Evolutionary conservation across 2,888 invertebrate species (phyloP), one percentile per base, ranked within the genome.

Genomic region (Temnothorax unifasciatus): DNA sequence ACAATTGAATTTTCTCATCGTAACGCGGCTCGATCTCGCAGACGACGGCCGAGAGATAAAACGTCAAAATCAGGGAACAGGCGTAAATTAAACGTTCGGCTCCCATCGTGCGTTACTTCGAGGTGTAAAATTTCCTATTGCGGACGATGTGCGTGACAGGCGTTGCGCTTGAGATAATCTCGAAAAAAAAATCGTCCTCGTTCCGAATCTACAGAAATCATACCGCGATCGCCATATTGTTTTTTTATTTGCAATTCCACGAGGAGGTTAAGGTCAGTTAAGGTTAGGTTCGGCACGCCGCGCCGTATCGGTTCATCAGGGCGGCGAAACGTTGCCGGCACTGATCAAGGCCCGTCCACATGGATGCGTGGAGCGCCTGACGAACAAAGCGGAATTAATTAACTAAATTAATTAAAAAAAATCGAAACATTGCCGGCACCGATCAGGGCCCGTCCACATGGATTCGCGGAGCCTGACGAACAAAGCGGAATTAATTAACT

Each of bases 21-120:
- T 88, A 88, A 52, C 66, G 85, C 8, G 85, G 84, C 13, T 88
- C 87, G n/a, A 54, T 87, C 50, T 89, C 88, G 11, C 82, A 71
- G 9, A 34, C 1, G 5, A 81, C 79, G n/a, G 8, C 8, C 25
- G 79, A 81, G 1, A 73, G 13, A 0, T 18, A 73, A 38, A 44
- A 29, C 2, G 47, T 34, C 8, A 73, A 59, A 73, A 73, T 59
- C 8, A 73, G 3, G 1, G 34, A 25, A 13, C 34, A 73, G n/a
- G 1, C 5, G 1, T 50, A 81, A 73, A 81, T 59, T 54, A 73
- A 73, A 38, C 38, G 59, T 25, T 59, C 8, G 11, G 15, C 18
- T n/a, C n/a, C 47, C 79, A 81, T 81, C 8, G 21, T 57, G 18
- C 52, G 54, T 34, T n/a, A 18, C 5, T 68, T 57, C 1, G 15